A percentile compares a stretch with the other conserved stretches of the same genome.
Conservation (phyloP, 2,113 vertebrate species). For the Ameiurus melas region DNA sequence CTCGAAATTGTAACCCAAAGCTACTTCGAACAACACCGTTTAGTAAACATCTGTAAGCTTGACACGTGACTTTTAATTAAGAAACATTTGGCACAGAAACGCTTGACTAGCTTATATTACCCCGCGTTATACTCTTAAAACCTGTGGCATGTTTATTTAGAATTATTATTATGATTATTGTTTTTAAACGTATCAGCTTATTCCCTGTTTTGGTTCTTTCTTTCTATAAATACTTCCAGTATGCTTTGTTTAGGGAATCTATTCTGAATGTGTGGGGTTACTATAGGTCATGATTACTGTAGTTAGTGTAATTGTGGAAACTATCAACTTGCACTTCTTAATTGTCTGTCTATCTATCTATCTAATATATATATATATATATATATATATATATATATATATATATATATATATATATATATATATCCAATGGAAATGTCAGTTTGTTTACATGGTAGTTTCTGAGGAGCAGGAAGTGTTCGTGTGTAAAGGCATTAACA, state of each 20-base stretch:
- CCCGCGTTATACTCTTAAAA: background rate
- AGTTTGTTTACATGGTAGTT: background rate
- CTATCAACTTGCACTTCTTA: background rate
- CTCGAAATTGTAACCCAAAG: background rate
- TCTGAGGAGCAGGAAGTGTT: background rate
- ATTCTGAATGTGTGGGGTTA: background rate
- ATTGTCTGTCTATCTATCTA: background rate
- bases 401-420: too few relatives aligned
- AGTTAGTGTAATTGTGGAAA: background rate
- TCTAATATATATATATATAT: too few relatives aligned
- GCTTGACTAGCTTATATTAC: background rate
- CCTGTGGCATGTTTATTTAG: too few relatives aligned
- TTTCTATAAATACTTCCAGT: background rate
- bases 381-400: too few relatives aligned
- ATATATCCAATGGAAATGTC: background rate
- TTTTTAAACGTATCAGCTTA: background rate
- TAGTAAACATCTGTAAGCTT: background rate
- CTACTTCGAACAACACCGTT: background rate
- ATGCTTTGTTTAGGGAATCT: background rate
- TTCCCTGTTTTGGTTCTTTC: background rate
- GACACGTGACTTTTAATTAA: background rate
- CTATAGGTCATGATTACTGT: background rate
- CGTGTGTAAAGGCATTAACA: background rate
- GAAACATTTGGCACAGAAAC: background rate
- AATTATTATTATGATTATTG: too few relatives aligned